phyloP scores from a whole-genome alignment of 2,888 invertebrate genomes.

The Melanostoma mellinum region DNA sequence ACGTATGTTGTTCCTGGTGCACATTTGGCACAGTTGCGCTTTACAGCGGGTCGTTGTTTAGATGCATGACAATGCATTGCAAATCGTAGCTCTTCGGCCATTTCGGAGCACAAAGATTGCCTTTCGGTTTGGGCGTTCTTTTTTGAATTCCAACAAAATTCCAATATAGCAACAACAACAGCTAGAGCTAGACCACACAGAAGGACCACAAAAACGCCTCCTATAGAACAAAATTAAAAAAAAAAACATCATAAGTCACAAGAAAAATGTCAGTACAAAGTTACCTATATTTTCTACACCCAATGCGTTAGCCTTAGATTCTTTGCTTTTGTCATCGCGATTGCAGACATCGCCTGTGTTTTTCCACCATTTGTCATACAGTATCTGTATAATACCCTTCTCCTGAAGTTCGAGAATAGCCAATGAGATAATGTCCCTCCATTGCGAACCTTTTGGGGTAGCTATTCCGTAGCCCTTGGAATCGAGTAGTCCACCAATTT shows the following conservation, averaged over 20 bases:
- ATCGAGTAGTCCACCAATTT: constrained; percentile 90
- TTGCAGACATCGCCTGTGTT: constrained; percentile 96
- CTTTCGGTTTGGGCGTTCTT: constrained; percentile 92
- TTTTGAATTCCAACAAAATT: constrained; percentile 97
- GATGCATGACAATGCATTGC: constrained; percentile 94
- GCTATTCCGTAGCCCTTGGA: constrained; percentile 95
- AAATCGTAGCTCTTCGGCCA: constrained; percentile 95
- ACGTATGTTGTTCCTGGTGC: constrained; percentile 88
- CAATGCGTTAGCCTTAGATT: constrained; percentile 95
- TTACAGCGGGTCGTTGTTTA: constrained; percentile 90
- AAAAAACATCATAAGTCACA: too few relatives aligned
- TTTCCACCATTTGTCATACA: constrained; percentile 99
- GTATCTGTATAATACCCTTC: constrained; percentile 94
- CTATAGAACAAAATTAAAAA: constrained; percentile 78
- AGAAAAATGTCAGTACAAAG: neutral
- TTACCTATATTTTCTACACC: constrained; percentile 92
- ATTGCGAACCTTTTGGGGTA: constrained; percentile 96
- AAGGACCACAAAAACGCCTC: constrained; percentile 98
- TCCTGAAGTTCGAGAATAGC: constrained; percentile 97
- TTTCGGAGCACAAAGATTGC: constrained; percentile 96
- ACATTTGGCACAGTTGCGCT: constrained; percentile 90
- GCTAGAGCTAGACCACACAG: constrained; percentile 95
- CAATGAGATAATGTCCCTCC: constrained; percentile 97
- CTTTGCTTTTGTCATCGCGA: constrained; percentile 92
- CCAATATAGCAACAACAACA: constrained; percentile 94